Evolutionary conservation across 2,797 vertebrate species (phyloP).

Genomic region (Diplodus puntazzo): DNA sequence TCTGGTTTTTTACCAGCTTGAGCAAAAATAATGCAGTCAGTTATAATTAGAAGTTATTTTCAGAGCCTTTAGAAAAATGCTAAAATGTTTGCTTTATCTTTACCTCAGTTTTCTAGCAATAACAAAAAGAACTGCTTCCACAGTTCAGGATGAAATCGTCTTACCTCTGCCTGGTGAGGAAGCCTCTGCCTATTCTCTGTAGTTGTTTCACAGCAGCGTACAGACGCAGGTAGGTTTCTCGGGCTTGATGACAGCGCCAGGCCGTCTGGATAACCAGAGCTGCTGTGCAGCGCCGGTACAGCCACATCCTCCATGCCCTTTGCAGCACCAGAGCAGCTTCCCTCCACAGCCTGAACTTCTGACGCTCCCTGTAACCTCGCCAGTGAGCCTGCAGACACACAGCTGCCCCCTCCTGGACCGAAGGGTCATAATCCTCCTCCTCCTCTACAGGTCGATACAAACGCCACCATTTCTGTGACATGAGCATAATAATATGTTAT

Average conservation of each 20-base stretch:
- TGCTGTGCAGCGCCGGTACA: constrained; percentile 77
- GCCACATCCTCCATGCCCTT: constrained; percentile 86
- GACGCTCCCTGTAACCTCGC: constrained; percentile 88
- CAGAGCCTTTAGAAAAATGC: constrained; percentile 7
- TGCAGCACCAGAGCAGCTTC: constrained; percentile 90
- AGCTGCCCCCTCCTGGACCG: constrained; percentile 83
- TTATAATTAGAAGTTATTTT: constrained; percentile 29
- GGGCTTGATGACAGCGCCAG: constrained; percentile 88
- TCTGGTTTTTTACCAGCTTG: constrained; percentile 56
- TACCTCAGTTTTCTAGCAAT: background rate
- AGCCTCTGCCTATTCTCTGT: constrained; percentile 89
- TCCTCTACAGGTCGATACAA: constrained; percentile 75
- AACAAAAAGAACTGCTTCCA: background rate
- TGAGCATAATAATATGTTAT: background rate
- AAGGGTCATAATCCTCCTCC: constrained; percentile 58
- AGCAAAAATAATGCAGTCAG: constrained; percentile 32
- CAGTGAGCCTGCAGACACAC: constrained; percentile 90
- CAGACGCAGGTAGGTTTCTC: constrained; percentile 79
- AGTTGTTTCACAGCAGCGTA: constrained; percentile 81
- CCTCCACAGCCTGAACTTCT: constrained; percentile 85
- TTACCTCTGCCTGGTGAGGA: constrained; percentile 90
- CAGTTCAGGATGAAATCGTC: background rate
- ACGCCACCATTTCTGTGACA: constrained; percentile 91
- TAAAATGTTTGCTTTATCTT: background rate
- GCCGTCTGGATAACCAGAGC: constrained; percentile 90